Evolutionary conservation across 2,888 invertebrate genomes (phyloP).

Genomic region (Aelia acuminata): DNA sequence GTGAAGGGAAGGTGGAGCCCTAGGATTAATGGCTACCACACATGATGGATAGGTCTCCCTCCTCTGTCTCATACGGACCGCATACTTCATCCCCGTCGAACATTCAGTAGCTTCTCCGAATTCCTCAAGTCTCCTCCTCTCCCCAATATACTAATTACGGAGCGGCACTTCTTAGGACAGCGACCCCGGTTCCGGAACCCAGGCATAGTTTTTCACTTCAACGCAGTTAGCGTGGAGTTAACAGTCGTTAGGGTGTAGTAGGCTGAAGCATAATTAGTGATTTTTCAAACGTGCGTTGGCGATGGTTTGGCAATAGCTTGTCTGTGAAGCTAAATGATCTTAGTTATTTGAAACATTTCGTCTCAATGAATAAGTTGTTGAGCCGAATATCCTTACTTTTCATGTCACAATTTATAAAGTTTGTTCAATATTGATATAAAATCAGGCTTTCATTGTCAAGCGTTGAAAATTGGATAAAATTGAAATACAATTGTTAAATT

Average conservation of each 20-base stretch:
- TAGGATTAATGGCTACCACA: conserved; percentile 38
- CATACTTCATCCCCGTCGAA: conserved; percentile 26
- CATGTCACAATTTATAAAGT: too few species aligned
- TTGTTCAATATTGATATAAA: too few species aligned
- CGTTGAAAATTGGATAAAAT: too few species aligned
- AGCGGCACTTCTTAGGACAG: background rate
- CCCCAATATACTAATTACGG: conserved; percentile 43
- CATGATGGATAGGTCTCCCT: conserved; percentile 29
- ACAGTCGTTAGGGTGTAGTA: background rate
- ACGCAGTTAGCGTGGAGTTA: background rate
- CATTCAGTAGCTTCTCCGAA: conserved; percentile 16
- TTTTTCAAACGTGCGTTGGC: background rate
- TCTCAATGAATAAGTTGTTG: too few species aligned
- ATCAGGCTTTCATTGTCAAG: too few species aligned
- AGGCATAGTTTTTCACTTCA: background rate
- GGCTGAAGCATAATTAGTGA: background rate
- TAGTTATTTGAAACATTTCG: too few species aligned
- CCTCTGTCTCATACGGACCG: conserved; percentile 15
- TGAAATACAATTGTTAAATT: too few species aligned
- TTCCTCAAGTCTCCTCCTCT: conserved; percentile 9
- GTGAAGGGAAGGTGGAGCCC: background rate
- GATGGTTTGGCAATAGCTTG: too few species aligned
- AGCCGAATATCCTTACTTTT: too few species aligned
- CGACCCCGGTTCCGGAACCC: background rate
- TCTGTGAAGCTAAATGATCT: too few species aligned